Base-by-base conservation (phyloP, 2,797 vertebrate species). In the Thripadectes ignobilis region DNA sequence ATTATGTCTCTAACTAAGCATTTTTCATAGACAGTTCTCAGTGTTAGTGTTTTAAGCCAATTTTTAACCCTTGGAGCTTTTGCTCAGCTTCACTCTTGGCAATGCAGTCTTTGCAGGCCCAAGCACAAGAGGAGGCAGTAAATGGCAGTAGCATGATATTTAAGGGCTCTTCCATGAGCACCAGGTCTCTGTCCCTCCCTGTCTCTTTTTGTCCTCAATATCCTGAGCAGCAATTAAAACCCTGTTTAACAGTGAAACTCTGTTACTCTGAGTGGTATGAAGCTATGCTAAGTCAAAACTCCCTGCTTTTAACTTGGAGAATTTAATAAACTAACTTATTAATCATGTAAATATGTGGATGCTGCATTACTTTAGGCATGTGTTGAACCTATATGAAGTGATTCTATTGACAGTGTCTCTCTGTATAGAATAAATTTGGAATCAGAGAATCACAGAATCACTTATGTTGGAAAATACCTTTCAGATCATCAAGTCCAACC, bases 321-420 rank as follows among this genome's bases (percentile, higher is more conserved):
- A 51, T 3, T 29, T 78, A 55, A 79, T 18, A 18, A 81, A 68
- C 13, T 11, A 38, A 39, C 0, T 1, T 14, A 27, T 9, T 34
- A 77, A n/a, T 26, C 21, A 34, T 38, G 8, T 17, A 59, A 62
- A 69, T 11, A 3, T 58, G 12, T 4, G 2, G 24, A 39, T 1
- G 6, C 2, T 30, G 6, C 2, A 3, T 7, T 82, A 34, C 4
- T 67, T 74, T 68, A 5, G 1, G 13, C 41, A 21, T 6, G 2
- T 4, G 13, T 12, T 20, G 9, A 78, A 23, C 32, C 6, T 74
- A 3, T 49, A 49, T 30, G 41, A 59, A 75, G 15, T 34, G 26
- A 72, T 57, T 48, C 6, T 45, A 29, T 34, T 62, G 73, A 7
- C 41, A 30, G 2, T 45, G 29, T 88, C 9, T 27, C 13, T 54